A percentile compares a stretch with the other conserved stretches of the same genome.
phyloP scores from a whole-genome alignment of 2,888 invertebrate species.

The Standfussiana lucernea region DNA sequence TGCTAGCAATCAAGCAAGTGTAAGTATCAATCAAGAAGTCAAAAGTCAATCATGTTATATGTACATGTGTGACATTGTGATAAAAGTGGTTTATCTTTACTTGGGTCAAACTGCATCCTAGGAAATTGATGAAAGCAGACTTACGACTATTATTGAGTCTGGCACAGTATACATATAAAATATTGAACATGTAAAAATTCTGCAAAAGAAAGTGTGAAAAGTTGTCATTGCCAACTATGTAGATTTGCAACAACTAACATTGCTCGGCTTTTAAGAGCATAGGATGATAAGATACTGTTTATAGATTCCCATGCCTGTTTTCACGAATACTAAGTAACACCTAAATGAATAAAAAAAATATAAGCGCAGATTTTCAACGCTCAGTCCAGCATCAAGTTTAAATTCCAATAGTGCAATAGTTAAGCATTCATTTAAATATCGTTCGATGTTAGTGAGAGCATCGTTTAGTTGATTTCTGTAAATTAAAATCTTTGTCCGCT shows the following conservation, averaged over 20 bases:
- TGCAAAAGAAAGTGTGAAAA: neutral
- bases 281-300: conserved; percentile 12
- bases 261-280: conserved; percentile 1
- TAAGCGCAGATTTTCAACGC: neutral
- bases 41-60: conserved; percentile 29
- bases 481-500: neutral
- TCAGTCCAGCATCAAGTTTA: neutral
- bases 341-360: neutral
- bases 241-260: conserved; percentile 9
- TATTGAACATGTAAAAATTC: neutral
- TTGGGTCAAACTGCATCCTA: neutral
- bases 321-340: neutral
- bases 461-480: neutral
- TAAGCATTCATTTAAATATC: neutral
- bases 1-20: conserved; percentile 11
- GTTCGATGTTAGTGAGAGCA: neutral
- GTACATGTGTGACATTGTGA: conserved; percentile 20
- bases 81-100: conserved; percentile 21
- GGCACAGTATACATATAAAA: too few relatives aligned
- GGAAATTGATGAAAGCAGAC: neutral
- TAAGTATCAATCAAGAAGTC: conserved; percentile 34
- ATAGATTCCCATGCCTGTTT: conserved; percentile 19
- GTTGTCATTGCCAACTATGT: conserved; percentile 3
- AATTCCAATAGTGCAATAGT: neutral
- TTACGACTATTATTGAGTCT: neutral